phyloP scores from a whole-genome alignment of 2,888 invertebrate genomes.

The Cabera pusaria region DNA sequence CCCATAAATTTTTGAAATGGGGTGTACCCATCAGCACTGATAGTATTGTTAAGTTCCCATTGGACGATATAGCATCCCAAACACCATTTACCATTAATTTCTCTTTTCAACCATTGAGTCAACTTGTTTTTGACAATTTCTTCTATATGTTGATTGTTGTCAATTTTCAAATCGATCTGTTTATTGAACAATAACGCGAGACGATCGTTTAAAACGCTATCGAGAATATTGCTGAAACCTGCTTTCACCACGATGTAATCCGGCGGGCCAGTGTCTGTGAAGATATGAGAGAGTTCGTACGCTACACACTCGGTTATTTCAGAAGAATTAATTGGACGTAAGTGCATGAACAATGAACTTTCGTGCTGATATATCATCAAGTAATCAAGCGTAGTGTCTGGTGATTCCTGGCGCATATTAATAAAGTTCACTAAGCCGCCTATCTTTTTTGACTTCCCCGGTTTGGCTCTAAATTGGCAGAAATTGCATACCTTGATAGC shows the following conservation, averaged over 20 bases:
- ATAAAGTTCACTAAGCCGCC: slow-evolving; percentile 1
- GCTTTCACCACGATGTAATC: slow-evolving; percentile 11
- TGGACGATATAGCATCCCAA: slow-evolving; percentile 22
- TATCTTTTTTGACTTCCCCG: neutral
- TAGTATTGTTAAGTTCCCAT: slow-evolving; percentile 22
- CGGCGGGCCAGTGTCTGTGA: slow-evolving; percentile 23
- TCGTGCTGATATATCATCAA: slow-evolving; percentile 20
- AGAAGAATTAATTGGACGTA: slow-evolving; percentile 17
- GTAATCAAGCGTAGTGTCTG: slow-evolving; percentile 6
- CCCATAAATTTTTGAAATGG: slow-evolving; percentile 18
- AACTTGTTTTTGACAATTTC: slow-evolving; percentile 9
- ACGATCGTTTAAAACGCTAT: too few species aligned
- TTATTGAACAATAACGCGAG: too few species aligned
- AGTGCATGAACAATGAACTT: slow-evolving; percentile 17
- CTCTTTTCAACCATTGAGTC: slow-evolving; percentile 11
- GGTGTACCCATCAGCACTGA: slow-evolving; percentile 1
- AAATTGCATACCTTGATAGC: slow-evolving; percentile 7
- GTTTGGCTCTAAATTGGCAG: neutral
- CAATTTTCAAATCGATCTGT: too few species aligned
- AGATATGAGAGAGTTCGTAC: slow-evolving; percentile 16
- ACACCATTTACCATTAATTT: slow-evolving; percentile 16
- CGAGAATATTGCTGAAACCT: slow-evolving; percentile 2
- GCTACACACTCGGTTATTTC: slow-evolving; percentile 8
- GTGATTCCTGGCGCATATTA: slow-evolving; percentile 5
- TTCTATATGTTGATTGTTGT: too few species aligned